Base-by-base conservation (phyloP, 2,888 invertebrate genomes). In the Cynaeus angustus region DNA sequence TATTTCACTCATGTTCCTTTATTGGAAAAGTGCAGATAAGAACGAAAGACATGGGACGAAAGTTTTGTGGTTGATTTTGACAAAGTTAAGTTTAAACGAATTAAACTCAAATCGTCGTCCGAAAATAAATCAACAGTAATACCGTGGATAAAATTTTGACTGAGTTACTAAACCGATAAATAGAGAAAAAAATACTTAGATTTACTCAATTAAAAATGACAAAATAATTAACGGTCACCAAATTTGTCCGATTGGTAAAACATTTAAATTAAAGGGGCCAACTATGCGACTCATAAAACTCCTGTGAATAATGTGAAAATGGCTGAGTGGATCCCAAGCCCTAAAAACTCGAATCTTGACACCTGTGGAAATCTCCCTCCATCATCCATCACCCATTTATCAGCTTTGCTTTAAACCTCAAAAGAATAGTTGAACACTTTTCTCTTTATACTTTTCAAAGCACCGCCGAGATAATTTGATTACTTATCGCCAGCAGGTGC, bases 371-470 rank as follows among this genome's bases (percentile, higher is more conserved):
- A 56, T 43, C 8, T 43, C 21, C 12, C 56, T 7, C 55, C 8
- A 26, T 26, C 43, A 43, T 56, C 56, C 56, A 43, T 56, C 56
- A 56, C n/a, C 43, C 13, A 43, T 12, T 56, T 56, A 55, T 43
- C 41, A 43, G 43, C 41, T 56, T 56, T 38, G n/a, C 21, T 55
- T 55, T 41, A 56, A 56, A 52, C 30, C 52, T 13, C 33, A 52
- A 55, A 55, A 38, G 38, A 55, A 43, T 56, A 56, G 56, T 56
- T 56, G 43, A 21, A 21, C 21, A 21, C 21, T 21, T 21, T 21
- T 4, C 21, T 21, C 21, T 21, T 21, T 21, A 21, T 21, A 21
- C 21, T 21, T 21, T 21, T 3, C 4, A 21, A 4, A 1, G 12
- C 59, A 14, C 43, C 45, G 12, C 45, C 16, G 38, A 37, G 41